These are phyloP conservation scores for Conger conger DNA, from an alignment of 2,113 vertebrate species.

Conservation along the genomic window DNA sequence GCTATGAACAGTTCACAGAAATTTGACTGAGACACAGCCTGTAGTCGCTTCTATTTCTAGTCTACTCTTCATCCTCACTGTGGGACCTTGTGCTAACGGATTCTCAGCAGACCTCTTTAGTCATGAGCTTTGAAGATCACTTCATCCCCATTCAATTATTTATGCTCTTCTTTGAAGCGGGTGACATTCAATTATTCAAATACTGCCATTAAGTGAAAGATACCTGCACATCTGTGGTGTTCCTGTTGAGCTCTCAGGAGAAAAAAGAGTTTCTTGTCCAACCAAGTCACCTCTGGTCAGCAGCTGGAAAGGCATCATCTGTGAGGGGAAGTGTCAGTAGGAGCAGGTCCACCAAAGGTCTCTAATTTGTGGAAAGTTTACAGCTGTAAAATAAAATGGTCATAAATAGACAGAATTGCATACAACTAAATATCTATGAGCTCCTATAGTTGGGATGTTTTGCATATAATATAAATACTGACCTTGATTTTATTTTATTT, in stretches of 20 bases:
- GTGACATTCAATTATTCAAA: constrained; percentile 55
- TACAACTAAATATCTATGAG: too few relatives aligned
- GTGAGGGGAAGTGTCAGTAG: constrained; percentile 1
- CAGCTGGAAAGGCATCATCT: too few relatives aligned
- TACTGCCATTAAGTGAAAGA: constrained; percentile 38
- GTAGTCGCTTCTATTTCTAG: too few relatives aligned
- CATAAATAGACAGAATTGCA: too few relatives aligned
- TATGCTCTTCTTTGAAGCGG: constrained; percentile 25
- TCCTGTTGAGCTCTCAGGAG: neutral
- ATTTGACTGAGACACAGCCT: too few relatives aligned
- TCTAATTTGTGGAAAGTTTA: too few relatives aligned
- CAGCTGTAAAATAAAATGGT: too few relatives aligned
- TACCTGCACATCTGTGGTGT: neutral
- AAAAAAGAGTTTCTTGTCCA: neutral
- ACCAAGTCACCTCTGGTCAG: too few relatives aligned
- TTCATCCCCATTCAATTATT: constrained; percentile 34
- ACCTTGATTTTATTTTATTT: too few relatives aligned
- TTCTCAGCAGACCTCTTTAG: constrained; percentile 30
- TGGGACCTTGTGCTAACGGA: constrained; percentile 20
- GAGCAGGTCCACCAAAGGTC: neutral
- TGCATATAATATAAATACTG: too few relatives aligned
- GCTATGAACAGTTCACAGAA: neutral
- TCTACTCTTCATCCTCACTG: too few relatives aligned
- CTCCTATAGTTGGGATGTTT: too few relatives aligned
- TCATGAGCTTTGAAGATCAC: constrained; percentile 26